phyloP scores from a whole-genome alignment of 1,140 invertebrate species.

The Thaumatotibia leucotreta region DNA sequence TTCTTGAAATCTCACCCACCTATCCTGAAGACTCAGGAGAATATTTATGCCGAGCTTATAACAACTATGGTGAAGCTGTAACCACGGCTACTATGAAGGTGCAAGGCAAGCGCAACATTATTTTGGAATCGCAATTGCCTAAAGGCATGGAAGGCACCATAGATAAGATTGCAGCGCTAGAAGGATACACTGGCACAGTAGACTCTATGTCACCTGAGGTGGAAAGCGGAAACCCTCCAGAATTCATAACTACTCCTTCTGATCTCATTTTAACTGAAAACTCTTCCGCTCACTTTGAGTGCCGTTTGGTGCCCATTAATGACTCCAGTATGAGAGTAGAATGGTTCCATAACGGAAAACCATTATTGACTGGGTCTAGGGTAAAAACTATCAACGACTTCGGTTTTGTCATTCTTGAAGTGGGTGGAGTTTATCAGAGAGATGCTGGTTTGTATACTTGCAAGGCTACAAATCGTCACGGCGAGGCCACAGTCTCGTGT shows the following conservation, averaged over 20 bases:
- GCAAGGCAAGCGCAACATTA: slow-evolving; percentile 92
- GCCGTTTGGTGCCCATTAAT: slow-evolving; percentile 91
- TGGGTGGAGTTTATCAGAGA: slow-evolving; percentile 90
- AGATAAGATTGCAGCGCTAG: slow-evolving; percentile 94
- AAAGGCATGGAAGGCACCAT: slow-evolving; percentile 96
- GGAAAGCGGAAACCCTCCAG: slow-evolving; percentile 92
- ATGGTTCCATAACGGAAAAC: slow-evolving; percentile 97
- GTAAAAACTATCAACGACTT: slow-evolving; percentile 96
- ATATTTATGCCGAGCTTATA: slow-evolving; percentile 93
- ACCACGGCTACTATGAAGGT: slow-evolving; percentile 94
- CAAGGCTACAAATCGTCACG: slow-evolving; percentile 93
- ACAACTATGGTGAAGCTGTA: slow-evolving; percentile 95
- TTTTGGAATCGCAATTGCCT: slow-evolving; percentile 93
- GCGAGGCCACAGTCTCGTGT: slow-evolving; percentile 91
- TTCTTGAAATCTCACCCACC: slow-evolving; percentile 95
- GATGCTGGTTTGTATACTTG: slow-evolving; percentile 94
- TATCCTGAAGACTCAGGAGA: slow-evolving; percentile 96
- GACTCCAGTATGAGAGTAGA: slow-evolving; percentile 96
- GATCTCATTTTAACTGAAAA: slow-evolving; percentile 93
- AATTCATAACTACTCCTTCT: slow-evolving; percentile 92
- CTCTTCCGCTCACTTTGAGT: slow-evolving; percentile 94
- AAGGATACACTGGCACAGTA: slow-evolving; percentile 86
- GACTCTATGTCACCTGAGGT: slow-evolving; percentile 83
- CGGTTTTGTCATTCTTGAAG: slow-evolving; percentile 94
- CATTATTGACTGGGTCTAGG: slow-evolving; percentile 89